Conservation (phyloP, 2,113 vertebrate species). For the Xenus cinereus region DNA sequence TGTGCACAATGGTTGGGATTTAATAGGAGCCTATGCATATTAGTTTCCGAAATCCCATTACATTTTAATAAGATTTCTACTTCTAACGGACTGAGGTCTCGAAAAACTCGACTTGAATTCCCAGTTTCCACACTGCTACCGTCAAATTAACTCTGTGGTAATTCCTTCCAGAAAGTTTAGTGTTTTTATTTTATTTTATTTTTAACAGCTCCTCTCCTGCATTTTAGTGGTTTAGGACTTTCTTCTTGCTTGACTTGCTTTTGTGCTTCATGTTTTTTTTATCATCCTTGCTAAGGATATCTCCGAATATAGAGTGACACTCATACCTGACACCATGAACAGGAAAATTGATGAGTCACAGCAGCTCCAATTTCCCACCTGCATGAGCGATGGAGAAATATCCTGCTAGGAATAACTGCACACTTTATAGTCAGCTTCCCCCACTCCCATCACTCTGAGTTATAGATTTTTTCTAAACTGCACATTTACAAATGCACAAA, state of each 20-base stretch:
- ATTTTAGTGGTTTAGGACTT: background rate
- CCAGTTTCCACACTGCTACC: background rate
- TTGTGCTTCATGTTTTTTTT: background rate
- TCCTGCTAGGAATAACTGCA: background rate
- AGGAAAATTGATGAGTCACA: conserved; percentile 52
- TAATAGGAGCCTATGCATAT: background rate
- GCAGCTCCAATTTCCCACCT: background rate
- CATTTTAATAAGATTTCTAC: conserved; percentile 8
- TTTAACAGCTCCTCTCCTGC: background rate
- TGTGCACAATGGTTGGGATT: background rate
- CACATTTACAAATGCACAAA: background rate
- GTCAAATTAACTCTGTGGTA: background rate
- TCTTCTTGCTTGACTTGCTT: conserved; percentile 9
- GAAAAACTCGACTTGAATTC: background rate
- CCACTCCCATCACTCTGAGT: background rate
- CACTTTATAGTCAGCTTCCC: background rate
- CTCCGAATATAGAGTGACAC: background rate
- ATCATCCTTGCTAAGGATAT: background rate
- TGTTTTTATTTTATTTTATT: background rate
- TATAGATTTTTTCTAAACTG: background rate
- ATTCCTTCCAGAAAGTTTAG: background rate
- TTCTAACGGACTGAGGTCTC: background rate
- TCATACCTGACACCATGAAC: conserved; percentile 15
- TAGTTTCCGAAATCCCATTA: conserved; percentile 2
- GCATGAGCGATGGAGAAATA: background rate